A percentile compares a stretch with the other conserved stretches of the same genome.
Conservation (phyloP, 2,797 vertebrate species). For the Cacajao melanocephalus region DNA sequence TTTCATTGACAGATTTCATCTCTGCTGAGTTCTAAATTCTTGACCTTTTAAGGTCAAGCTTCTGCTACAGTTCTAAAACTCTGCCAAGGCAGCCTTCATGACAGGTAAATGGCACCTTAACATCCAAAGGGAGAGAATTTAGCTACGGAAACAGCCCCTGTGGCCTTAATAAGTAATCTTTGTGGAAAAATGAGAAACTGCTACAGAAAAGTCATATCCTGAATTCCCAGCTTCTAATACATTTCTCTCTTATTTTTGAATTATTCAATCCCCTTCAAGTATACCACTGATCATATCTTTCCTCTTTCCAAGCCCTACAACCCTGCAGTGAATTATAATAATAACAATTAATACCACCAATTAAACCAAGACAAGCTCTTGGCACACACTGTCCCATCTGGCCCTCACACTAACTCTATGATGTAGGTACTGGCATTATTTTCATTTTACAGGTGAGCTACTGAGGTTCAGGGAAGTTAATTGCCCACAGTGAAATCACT, state of each 20-base stretch:
- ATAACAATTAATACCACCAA: conserved; percentile 31
- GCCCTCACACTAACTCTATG: neutral
- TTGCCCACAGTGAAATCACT: neutral
- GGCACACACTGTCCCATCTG: neutral
- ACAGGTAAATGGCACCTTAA: neutral
- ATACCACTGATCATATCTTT: neutral
- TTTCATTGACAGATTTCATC: conserved; percentile 36
- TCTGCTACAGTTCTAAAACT: neutral
- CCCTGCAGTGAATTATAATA: conserved; percentile 21
- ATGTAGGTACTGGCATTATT: neutral
- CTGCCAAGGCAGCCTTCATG: neutral
- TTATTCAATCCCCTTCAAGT: neutral
- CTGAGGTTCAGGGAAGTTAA: neutral
- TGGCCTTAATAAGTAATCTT: neutral
- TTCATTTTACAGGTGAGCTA: conserved; percentile 24
- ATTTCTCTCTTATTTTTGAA: neutral
- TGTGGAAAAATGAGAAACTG: neutral
- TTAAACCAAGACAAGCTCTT: neutral
- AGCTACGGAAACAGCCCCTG: neutral
- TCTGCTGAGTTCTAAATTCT: conserved; percentile 23
- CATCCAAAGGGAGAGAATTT: neutral
- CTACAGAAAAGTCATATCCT: neutral
- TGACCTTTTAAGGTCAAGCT: conserved; percentile 40
- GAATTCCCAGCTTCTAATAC: neutral
- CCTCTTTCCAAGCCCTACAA: neutral